Conservation (phyloP, 2,797 vertebrate genomes). For the Chromis chromis region DNA sequence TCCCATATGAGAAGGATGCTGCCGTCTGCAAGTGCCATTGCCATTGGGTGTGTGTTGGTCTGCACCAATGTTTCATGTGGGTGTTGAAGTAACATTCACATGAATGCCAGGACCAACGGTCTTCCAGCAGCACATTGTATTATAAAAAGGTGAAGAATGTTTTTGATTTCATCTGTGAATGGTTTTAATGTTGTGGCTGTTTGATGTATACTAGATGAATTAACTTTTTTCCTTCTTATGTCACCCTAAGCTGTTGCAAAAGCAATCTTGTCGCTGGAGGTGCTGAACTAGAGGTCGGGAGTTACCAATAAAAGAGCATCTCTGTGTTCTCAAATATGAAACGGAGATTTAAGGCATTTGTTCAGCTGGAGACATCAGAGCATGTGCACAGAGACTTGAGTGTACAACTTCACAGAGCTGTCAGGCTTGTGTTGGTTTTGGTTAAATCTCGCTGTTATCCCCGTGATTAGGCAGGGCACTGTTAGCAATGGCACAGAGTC, state of each 20-base stretch:
- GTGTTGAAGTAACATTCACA: too few relatives aligned
- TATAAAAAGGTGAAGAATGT: too few relatives aligned
- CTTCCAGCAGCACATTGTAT: too few relatives aligned
- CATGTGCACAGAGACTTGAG: constrained; percentile 8
- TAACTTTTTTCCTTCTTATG: too few relatives aligned
- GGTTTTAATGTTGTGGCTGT: too few relatives aligned
- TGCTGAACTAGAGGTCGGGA: not conserved
- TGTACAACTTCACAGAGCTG: constrained; percentile 31
- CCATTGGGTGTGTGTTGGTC: too few relatives aligned
- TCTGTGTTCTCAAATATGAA: not conserved
- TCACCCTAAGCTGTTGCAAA: not conserved
- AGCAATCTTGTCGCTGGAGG: not conserved
- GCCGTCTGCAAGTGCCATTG: too few relatives aligned
- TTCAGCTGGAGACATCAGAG: constrained; percentile 3
- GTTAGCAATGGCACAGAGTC: constrained; percentile 47
- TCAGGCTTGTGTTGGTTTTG: constrained; percentile 39
- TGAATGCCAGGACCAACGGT: too few relatives aligned
- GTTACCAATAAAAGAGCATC: constrained; percentile 6
- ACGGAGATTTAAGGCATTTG: not conserved
- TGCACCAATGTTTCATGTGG: too few relatives aligned
- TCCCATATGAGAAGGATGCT: too few relatives aligned
- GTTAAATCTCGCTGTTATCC: constrained; percentile 35
- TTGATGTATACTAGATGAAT: too few relatives aligned
- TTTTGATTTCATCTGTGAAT: too few relatives aligned
- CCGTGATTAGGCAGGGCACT: constrained; percentile 48